These are phyloP conservation scores for Nebria salina DNA, from an alignment of 2,888 invertebrate species.

Conservation along the genomic window DNA sequence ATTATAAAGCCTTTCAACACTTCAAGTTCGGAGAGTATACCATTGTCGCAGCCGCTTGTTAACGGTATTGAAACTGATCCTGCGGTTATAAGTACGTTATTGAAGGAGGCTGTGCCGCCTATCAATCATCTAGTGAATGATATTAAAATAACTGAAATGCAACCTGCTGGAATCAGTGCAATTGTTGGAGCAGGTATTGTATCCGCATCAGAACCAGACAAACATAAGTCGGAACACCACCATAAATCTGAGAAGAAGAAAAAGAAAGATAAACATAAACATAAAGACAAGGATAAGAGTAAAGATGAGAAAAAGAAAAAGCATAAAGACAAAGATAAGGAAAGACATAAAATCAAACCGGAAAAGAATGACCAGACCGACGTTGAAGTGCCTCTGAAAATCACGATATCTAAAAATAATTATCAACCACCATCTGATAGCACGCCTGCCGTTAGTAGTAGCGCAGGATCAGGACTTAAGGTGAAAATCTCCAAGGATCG, in stretches of 20 bases:
- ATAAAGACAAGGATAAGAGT: slow-evolving; percentile 77
- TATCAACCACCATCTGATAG: slow-evolving; percentile 54
- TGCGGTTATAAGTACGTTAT: slow-evolving; percentile 73
- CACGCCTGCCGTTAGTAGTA: slow-evolving; percentile 51
- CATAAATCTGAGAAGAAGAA: slow-evolving; percentile 68
- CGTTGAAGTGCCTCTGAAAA: slow-evolving; percentile 58
- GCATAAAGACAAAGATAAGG: slow-evolving; percentile 80
- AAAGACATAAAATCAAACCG: slow-evolving; percentile 63
- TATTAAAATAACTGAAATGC: slow-evolving; percentile 51
- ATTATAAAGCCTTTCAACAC: slow-evolving; percentile 60
- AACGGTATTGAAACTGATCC: slow-evolving; percentile 80
- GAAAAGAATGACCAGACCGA: slow-evolving; percentile 57
- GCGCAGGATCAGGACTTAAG: slow-evolving; percentile 70
- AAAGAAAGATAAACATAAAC: slow-evolving; percentile 82
- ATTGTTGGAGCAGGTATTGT: slow-evolving; percentile 43
- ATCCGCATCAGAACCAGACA: slow-evolving; percentile 58
- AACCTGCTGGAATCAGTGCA: slow-evolving; percentile 48
- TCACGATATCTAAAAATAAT: slow-evolving; percentile 72
- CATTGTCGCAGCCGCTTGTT: slow-evolving; percentile 57
- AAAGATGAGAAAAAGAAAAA: slow-evolving; percentile 74
- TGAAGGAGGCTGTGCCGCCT: slow-evolving; percentile 67
- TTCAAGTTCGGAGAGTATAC: slow-evolving; percentile 48
- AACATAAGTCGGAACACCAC: slow-evolving; percentile 55
- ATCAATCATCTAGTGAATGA: slow-evolving; percentile 57
- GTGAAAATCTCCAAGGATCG: slow-evolving; percentile 85